These are phyloP conservation scores for Acanthosepion esculentum DNA, from an alignment of 2,888 invertebrate species.

Conservation along the genomic window DNA sequence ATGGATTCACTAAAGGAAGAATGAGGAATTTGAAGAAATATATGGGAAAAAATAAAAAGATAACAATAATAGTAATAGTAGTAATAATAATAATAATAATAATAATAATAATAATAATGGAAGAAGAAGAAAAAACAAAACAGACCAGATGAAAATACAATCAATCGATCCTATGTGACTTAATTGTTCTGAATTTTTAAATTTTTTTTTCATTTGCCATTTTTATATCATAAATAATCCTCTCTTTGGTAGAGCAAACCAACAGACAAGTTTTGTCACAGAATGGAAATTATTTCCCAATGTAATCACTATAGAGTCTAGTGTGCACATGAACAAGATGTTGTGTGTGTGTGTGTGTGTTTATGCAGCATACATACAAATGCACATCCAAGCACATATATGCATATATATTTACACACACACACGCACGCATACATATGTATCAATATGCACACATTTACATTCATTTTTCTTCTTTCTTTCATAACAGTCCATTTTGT, in stretches of 20 bases:
- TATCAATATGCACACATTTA: not conserved
- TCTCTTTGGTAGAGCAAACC: slow-evolving; percentile 13
- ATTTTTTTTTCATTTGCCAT: not conserved
- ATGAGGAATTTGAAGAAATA: slow-evolving; percentile 33
- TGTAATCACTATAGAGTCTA: slow-evolving; percentile 1
- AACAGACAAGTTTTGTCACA: not conserved
- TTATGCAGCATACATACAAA: not conserved
- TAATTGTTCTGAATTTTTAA: not conserved
- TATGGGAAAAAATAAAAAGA: slow-evolving; percentile 25
- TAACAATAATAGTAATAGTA: not conserved
- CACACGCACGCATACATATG: not conserved
- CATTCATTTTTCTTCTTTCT: not conserved
- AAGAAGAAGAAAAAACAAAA: slow-evolving; percentile 21
- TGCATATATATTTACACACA: not conserved
- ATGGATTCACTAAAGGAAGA: slow-evolving; percentile 8
- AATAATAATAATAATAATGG: not conserved
- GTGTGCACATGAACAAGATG: no score
- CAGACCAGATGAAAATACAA: slow-evolving; percentile 33
- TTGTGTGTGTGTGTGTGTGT: not conserved
- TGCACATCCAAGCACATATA: not conserved
- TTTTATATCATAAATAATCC: not conserved
- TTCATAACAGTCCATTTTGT: not conserved
- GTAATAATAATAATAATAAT: not conserved
- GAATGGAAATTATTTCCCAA: not conserved
- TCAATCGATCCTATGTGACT: not conserved